Evolutionary conservation across 2,888 invertebrate genomes (phyloP).

Genomic region (Salticus scenicus): DNA sequence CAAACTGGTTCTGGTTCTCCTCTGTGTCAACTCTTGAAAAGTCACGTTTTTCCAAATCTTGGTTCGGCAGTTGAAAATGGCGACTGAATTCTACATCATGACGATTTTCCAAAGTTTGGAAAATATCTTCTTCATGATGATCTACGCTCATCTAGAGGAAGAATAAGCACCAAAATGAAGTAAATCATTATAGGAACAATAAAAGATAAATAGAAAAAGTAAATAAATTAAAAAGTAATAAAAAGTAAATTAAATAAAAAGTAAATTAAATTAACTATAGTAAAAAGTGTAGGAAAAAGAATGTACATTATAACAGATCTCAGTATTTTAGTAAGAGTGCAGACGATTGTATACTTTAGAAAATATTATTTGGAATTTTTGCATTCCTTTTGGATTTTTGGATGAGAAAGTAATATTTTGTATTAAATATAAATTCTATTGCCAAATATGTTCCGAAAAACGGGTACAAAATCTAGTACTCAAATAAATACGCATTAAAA

Average conservation of each 20-base stretch:
- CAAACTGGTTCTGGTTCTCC: slow-evolving; percentile 23
- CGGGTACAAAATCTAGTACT: no score
- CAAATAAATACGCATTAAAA: no score
- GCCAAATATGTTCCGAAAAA: no score
- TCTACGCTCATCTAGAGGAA: not conserved
- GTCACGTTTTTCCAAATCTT: slow-evolving; percentile 4
- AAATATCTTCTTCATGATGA: slow-evolving; percentile 59
- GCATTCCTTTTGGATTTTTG: no score
- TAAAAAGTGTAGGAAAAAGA: no score
- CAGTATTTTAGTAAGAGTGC: no score
- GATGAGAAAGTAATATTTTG: no score
- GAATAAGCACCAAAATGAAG: no score
- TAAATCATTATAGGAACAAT: not conserved
- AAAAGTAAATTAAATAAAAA: not conserved
- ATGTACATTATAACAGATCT: no score
- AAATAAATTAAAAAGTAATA: not conserved
- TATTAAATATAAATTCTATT: no score
- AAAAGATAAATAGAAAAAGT: not conserved
- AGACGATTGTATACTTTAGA: no score
- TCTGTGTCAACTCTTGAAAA: slow-evolving; percentile 25
- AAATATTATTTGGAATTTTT: no score
- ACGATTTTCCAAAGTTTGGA: slow-evolving; percentile 51
- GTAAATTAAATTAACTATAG: not conserved
- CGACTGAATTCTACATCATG: slow-evolving; percentile 37
- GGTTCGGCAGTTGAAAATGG: not conserved